A percentile compares a stretch with the other conserved stretches of the same genome.
These are phyloP conservation scores for Drosophila navojoa DNA, from an alignment of 1,140 invertebrate genomes.

Conservation along the genomic window DNA sequence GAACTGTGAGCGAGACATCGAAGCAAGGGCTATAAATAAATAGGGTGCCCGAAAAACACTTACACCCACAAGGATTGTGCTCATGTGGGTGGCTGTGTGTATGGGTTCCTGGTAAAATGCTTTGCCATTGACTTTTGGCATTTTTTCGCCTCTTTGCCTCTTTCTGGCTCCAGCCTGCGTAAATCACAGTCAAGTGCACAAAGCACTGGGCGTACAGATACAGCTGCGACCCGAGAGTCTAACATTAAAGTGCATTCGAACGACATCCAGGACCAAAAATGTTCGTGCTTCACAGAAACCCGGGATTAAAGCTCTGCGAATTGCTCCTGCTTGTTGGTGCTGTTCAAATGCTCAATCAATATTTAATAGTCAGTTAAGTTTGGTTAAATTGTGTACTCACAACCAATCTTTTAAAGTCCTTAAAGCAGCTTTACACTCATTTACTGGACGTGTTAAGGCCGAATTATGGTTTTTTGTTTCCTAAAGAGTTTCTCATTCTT, in stretches of 20 bases:
- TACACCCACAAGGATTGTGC: slow-evolving; percentile 17
- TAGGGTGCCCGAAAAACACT: slow-evolving; percentile 32
- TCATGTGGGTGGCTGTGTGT: not conserved
- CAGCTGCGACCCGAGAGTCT: slow-evolving; percentile 60
- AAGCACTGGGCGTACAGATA: slow-evolving; percentile 58
- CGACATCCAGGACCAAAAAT: too few relatives aligned
- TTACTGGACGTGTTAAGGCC: not conserved
- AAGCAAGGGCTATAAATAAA: slow-evolving; percentile 71
- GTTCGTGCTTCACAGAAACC: too few relatives aligned
- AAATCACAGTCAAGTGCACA: slow-evolving; percentile 76
- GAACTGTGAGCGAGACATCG: slow-evolving; percentile 62
- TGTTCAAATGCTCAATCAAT: too few relatives aligned
- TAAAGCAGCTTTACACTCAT: not conserved
- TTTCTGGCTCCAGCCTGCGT: slow-evolving; percentile 47
- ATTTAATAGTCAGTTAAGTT: too few relatives aligned
- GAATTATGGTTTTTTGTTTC: not conserved
- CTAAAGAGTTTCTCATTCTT: slow-evolving; percentile 10
- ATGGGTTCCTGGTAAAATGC: slow-evolving; percentile 21
- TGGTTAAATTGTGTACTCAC: too few relatives aligned
- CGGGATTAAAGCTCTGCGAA: too few relatives aligned
- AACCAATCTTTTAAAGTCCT: not conserved
- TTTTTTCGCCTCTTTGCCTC: slow-evolving; percentile 4
- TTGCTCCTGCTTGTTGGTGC: too few relatives aligned
- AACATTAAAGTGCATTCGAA: slow-evolving; percentile 52
- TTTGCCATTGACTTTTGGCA: slow-evolving; percentile 45